Conservation (phyloP, 1,140 invertebrate genomes). For the Diuraphis noxia region DNA sequence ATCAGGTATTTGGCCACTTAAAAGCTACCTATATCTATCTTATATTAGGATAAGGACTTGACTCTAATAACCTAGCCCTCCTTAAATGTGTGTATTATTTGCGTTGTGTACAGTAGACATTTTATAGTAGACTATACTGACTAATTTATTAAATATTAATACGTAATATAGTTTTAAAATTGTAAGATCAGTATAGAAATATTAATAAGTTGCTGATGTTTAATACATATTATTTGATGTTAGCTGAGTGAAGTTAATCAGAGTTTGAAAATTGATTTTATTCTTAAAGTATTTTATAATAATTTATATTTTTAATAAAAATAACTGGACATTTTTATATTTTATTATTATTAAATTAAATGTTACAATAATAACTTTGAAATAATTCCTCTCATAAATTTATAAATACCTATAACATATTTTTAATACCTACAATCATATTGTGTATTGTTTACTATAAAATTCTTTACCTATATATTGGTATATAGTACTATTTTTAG, state of each 20-base stretch:
- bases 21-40: too few relatives aligned
- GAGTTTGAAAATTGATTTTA: too few relatives aligned
- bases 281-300: too few relatives aligned
- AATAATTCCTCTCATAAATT: background rate
- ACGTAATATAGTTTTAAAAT: background rate
- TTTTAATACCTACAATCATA: background rate
- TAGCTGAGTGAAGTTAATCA: background rate
- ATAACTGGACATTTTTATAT: background rate
- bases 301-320: background rate
- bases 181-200: background rate
- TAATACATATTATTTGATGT: background rate
- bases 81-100: background rate
- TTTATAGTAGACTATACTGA: background rate
- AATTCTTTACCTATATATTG: background rate
- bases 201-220: background rate
- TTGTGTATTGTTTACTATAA: background rate
- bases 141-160: background rate
- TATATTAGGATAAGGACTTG: too few relatives aligned
- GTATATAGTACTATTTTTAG: background rate
- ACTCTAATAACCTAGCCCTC: too few relatives aligned
- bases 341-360: background rate
- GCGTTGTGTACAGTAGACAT: background rate
- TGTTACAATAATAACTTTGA: background rate
- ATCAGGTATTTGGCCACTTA: too few relatives aligned
- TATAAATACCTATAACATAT: background rate